A percentile compares a stretch with the other conserved stretches of the same genome.
Evolutionary conservation across 2,113 vertebrate genomes (phyloP).

Genomic region (Melanocharis versteri): DNA sequence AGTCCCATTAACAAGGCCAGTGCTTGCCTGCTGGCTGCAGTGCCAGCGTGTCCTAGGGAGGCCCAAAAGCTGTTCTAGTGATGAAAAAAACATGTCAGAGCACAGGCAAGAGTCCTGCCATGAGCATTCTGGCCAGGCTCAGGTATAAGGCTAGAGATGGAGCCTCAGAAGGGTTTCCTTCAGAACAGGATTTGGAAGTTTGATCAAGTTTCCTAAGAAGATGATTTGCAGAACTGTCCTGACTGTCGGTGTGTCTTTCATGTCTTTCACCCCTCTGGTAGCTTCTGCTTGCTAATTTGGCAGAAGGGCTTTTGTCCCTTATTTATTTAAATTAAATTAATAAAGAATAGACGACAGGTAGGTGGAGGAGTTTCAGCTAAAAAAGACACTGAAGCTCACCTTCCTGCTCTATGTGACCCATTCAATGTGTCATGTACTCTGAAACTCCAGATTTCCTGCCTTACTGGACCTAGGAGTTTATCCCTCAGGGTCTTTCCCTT

Average conservation of each 20-base stretch:
- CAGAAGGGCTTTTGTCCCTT: not conserved
- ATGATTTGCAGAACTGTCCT: not conserved
- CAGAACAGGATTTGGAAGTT: not conserved
- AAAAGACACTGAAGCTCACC: not conserved
- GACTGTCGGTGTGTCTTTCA: not conserved
- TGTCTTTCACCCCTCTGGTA: not conserved
- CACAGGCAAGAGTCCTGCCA: not conserved
- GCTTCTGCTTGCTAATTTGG: not conserved
- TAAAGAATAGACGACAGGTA: not conserved
- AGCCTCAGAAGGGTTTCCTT: not conserved
- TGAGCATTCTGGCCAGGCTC: not conserved
- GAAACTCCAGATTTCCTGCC: not conserved
- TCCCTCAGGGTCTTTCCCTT: not conserved
- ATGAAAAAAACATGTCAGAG: not conserved
- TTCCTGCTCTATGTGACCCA: accelerated
- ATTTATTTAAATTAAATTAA: not conserved
- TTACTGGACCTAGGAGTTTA: not conserved
- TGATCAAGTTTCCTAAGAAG: not conserved
- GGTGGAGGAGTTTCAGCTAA: not conserved
- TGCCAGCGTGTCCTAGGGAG: not conserved
- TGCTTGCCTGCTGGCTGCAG: not conserved
- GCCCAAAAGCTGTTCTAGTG: not conserved
- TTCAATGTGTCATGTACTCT: accelerated
- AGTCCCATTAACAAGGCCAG: not conserved
- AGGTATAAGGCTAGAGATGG: not conserved